These are phyloP conservation scores for Psittacus erithacus DNA, from an alignment of 2,113 vertebrate genomes.

Conservation along the genomic window DNA sequence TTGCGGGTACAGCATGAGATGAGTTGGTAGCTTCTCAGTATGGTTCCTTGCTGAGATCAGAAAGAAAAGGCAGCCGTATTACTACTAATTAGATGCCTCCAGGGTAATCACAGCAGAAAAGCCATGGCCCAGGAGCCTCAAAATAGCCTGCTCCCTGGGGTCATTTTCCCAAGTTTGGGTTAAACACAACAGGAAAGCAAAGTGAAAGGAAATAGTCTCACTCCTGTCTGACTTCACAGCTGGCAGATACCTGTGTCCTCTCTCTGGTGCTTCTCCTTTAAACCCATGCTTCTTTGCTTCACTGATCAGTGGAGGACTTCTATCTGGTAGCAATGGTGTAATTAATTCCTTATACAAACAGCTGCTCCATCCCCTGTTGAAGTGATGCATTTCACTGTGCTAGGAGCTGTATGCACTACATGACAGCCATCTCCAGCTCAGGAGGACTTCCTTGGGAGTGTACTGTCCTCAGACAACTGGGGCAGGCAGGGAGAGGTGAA, in stretches of 20 bases:
- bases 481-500: neutral
- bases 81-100: neutral
- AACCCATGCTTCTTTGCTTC: neutral
- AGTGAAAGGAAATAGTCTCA: neutral
- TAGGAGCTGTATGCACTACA: neutral
- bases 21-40: constrained; percentile 7
- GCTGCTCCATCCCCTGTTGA: neutral
- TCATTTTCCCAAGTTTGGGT: constrained; percentile 4
- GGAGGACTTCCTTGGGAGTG: neutral
- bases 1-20: constrained; percentile 1
- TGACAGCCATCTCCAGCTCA: neutral
- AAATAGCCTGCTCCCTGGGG: constrained; percentile 14
- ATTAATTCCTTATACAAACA: constrained; percentile 55
- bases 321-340: neutral
- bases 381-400: neutral
- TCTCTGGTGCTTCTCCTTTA: constrained; percentile 3
- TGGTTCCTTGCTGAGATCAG: neutral
- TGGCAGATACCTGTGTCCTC: neutral
- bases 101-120: constrained; percentile 22
- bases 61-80: constrained; percentile 1
- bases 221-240: neutral
- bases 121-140: constrained; percentile 4
- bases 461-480: neutral
- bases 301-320: neutral
- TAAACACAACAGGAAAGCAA: neutral